Base-by-base conservation (phyloP, 2,113 vertebrate species). In the Brachyistius frenatus region DNA sequence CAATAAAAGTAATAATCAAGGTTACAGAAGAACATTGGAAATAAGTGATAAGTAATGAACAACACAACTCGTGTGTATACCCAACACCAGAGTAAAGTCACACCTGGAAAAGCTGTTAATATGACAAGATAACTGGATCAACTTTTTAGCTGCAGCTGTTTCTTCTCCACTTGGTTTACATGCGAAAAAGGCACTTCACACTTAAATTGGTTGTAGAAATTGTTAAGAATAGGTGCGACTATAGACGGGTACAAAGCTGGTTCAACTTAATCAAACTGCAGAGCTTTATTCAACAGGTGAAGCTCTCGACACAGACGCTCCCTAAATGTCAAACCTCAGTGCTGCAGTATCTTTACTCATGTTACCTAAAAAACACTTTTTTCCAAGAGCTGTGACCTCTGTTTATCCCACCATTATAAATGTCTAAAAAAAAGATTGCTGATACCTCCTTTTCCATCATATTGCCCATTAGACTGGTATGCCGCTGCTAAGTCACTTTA, bases 21-120 rank as follows among this genome's bases (percentile, higher is more conserved):
- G 37, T 58, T n/a, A 72, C 23, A 47, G 64, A 7, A 7, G 2
- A 56, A 37, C 10, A 33, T 57, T 67, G 55, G 32, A 49, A 80
- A 67, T 41, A 15, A 76, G 15, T 49, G 41, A 39, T 39, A 44
- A 44, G 7, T 44, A 56, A 69, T 46, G 69, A 72, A 67, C 8
- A 55, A 36, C 7, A 23, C 32, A 39, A 68, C 36, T 55, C 23
- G 23, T 23, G 23, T 23, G 23, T 23, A 23, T 23, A 7, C 8
- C 8, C 41, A 44, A 44, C 41, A 44, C 41, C 10, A 13, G 2
- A 44, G 10, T 44, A 44, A 11, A 44, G 41, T 13, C 10, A 5
- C 5, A 58, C 49, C 58, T 39, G 44, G 23, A 33, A 61, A 32
- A 16, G 46, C 23, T 39, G 13, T 60, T 61, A 31, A 10, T 37